Evolutionary conservation across 2,888 invertebrate species (phyloP), one percentile per base, ranked within the genome.

Genomic region (Tenthredo amoena): DNA sequence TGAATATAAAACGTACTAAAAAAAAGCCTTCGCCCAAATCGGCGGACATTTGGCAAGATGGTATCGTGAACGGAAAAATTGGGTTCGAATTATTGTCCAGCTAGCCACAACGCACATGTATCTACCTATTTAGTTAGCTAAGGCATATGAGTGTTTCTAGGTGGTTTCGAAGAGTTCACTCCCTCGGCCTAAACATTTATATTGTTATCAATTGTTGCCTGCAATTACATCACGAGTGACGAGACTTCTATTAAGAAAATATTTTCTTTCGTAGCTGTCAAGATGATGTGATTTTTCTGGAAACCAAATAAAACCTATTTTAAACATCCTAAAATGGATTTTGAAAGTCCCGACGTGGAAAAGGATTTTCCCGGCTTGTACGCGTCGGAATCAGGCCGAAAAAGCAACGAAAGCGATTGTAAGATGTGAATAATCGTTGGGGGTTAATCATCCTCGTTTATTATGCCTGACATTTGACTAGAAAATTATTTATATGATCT

Each of bases 291-390:
- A 77, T 34, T n/a, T 31, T 31, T 77, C 26, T 9, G 1, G 34
- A 2, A 55, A 12, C 18, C n/a, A 18, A 31, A 47, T 15, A 62
- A 26, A 62, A 62, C 0, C 18, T 3, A 40, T 12, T 65, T 34
- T 18, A 5, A 18, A 68, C 2, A 58, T 81, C 55, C n/a, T 37
- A 0, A 40, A 88, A 84, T 97, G 97, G 97, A 97, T 95, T 97
- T 97, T 93, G 97, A 97, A 94, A 98, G 97, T 93, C 98, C 98
- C 40, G 98, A 98, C 92, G 97, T 97, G 58, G 98, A 98, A 94
- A 97, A 97, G 93, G 98, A 98, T 92, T 98, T 98, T 93, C 98
- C 98, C 37, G 98, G 98, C 74, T 94, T 98, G 83, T 98, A 98
- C 92, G 97, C 97, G 58, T 97, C 97, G 2, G 97, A 98, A 94